A percentile compares a stretch with the other conserved stretches of the same genome.
Conservation (phyloP, 2,797 vertebrate species). For the Tokudaia muenninki region DNA sequence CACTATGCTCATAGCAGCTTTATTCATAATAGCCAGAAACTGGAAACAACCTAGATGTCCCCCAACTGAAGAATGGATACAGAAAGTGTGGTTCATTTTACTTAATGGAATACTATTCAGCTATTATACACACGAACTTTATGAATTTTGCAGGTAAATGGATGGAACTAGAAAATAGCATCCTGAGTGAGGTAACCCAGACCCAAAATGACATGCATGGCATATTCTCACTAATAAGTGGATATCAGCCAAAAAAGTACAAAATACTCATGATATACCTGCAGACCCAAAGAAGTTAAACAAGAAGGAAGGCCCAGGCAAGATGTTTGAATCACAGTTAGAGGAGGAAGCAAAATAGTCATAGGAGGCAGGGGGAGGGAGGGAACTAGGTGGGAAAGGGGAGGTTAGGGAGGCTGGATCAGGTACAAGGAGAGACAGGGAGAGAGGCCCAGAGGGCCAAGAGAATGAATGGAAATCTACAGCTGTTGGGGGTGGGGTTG, state of each 20-base stretch:
- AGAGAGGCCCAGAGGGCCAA: neutral
- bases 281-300: neutral
- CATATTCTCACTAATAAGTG: neutral
- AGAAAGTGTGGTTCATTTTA: neutral
- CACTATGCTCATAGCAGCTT: neutral
- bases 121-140: neutral
- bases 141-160: neutral
- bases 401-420: too few species aligned
- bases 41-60: neutral
- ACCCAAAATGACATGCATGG: neutral
- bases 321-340: neutral
- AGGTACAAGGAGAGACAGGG: neutral
- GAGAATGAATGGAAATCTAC: neutral
- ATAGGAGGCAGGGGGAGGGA: neutral
- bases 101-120: neutral
- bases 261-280: neutral
- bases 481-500: neutral
- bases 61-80: neutral
- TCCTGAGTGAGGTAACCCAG: neutral
- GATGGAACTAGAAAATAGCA: neutral
- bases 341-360: neutral
- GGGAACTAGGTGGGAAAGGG: too few species aligned
- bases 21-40: neutral
- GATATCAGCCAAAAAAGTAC: neutral
- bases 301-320: neutral